Base-by-base conservation (phyloP, 2,797 vertebrate genomes). In the Anableps anableps region DNA sequence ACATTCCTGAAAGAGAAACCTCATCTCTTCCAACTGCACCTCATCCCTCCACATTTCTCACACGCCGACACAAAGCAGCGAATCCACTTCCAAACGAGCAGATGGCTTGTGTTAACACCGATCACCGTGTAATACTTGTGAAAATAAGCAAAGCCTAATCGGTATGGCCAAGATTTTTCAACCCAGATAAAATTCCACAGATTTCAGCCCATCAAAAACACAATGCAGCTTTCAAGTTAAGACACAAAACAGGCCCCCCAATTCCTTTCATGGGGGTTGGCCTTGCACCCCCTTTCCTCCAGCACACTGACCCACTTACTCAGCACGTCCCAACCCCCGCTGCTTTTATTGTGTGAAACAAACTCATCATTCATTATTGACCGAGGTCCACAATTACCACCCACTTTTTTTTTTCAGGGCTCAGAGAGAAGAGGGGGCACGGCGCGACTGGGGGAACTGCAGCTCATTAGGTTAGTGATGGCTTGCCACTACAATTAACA, bases 351-450 rank as follows among this genome's bases (percentile, higher is more conserved):
- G 94, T 93, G 92, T 88, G 94, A 95, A 96, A 97, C 96, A 97
- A 95, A 95, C 94, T 94, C 94, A 95, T 96, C 96, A 96, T 97
- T 97, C 96, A 96, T 97, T 93, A 94, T 95, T 92, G 88, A 93
- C 92, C 90, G 94, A 96, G 95, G 94, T 93, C 86, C n/a, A 85
- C 91, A 96, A 96, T 97, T 94, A 95, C 92, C 88, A 71, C 92
- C 84, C 83, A 47, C 87, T 93, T 92, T 93, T 88, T 71, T 43
- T 70, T 3, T 60, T 64, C 36, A 84, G 83, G 81, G 84, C 78
- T 73, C 71, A 88, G 79, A 91, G 80, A 90, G 81, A 91, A 88
- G 80, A 88, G 86, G 88, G 85, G 84, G 90, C 83, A 83, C 66
- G 68, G 83, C 38, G 70, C 86, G 83, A 82, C 88, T 85, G 83